phyloP scores from a whole-genome alignment of 2,113 vertebrate genomes.

The Crocuta crocuta region DNA sequence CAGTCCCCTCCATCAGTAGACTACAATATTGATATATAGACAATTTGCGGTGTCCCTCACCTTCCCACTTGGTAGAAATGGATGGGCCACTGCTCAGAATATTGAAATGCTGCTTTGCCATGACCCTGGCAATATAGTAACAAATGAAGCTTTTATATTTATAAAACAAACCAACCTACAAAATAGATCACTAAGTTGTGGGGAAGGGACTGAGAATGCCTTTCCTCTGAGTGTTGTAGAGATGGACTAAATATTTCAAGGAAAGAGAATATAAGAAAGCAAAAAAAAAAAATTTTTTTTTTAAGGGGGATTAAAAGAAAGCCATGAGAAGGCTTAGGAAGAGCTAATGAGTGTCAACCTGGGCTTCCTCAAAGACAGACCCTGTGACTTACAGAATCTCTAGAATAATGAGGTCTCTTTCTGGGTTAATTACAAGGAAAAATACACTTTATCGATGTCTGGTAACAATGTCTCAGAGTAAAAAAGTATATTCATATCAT shows the following conservation, averaged over 20 bases:
- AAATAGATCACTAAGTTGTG: neutral
- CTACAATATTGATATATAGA: neutral
- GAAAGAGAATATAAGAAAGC: neutral
- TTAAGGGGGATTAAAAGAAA: neutral
- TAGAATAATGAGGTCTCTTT: neutral
- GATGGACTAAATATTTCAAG: slow-evolving; percentile 25
- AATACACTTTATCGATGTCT: neutral
- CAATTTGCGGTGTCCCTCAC: neutral
- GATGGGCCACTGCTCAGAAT: neutral
- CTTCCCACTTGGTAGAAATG: neutral
- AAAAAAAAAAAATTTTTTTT: neutral
- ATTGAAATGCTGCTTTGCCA: neutral
- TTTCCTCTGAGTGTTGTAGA: neutral
- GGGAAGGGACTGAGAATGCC: neutral
- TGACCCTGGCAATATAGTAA: slow-evolving; percentile 19
- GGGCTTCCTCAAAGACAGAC: neutral
- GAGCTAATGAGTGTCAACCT: neutral
- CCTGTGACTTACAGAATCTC: neutral
- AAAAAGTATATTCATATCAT: neutral
- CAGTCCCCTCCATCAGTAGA: neutral
- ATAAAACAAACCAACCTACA: neutral
- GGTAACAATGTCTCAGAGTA: neutral
- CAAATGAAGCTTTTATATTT: neutral
- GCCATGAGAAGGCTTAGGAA: neutral
- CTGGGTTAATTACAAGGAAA: slow-evolving; percentile 13